phyloP scores from a whole-genome alignment of 2,113 vertebrate species.

The Cygnus atratus region DNA sequence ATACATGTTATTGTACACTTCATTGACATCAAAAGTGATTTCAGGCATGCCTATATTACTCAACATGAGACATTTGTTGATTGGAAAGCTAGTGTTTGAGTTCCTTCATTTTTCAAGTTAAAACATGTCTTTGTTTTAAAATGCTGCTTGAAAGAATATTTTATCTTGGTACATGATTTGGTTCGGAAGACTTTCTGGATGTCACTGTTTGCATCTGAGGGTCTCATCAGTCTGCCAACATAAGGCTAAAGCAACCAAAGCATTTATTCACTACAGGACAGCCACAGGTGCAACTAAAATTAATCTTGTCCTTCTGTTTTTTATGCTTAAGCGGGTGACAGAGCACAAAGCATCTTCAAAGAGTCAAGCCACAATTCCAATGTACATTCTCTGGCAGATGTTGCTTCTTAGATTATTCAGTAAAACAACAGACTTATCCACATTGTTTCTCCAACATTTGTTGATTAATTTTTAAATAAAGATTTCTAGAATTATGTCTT shows the following conservation, averaged over 20 bases:
- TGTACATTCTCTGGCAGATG: background rate
- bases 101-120: background rate
- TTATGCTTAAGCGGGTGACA: background rate
- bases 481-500: background rate
- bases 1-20: fast-evolving
- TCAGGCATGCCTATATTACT: background rate
- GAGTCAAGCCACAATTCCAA: background rate
- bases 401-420: background rate
- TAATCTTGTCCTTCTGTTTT: background rate
- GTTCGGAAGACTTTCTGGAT: background rate
- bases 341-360: background rate
- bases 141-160: background rate
- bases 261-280: background rate
- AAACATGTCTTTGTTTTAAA: background rate
- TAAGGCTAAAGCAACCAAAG: background rate
- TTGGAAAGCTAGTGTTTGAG: background rate
- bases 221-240: background rate
- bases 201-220: background rate
- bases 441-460: background rate
- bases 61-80: fast-evolving
- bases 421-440: background rate
- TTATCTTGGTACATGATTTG: background rate
- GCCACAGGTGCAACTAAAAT: background rate
- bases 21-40: background rate
- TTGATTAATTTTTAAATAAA: background rate